phyloP scores from a whole-genome alignment of 1,140 invertebrate species.

The Pseudobourletiella spinata region DNA sequence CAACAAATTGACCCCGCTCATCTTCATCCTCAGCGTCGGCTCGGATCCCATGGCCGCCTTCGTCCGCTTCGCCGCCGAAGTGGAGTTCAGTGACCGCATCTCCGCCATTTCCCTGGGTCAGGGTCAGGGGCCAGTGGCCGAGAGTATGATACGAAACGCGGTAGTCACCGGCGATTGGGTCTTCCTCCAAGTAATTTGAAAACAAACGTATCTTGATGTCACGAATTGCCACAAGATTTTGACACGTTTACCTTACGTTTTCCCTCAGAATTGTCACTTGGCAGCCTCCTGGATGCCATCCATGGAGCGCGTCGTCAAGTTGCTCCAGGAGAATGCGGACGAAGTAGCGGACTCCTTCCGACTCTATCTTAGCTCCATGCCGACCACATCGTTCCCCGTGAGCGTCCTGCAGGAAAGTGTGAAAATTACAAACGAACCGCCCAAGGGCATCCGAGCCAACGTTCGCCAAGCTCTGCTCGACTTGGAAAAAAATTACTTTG shows the following conservation, averaged over 20 bases:
- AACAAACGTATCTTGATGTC: no score
- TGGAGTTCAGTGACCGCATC: conserved; percentile 62
- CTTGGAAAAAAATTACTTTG: conserved; percentile 67
- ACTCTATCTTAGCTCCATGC: conserved; percentile 81
- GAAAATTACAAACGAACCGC: conserved; percentile 87
- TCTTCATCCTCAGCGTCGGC: conserved; percentile 84
- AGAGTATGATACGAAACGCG: conserved; percentile 66
- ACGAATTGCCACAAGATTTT: no score
- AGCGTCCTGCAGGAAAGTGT: conserved; percentile 83
- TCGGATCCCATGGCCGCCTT: conserved; percentile 79
- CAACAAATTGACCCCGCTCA: conserved; percentile 60
- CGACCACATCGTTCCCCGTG: conserved; percentile 71
- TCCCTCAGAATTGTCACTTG: conserved; percentile 46
- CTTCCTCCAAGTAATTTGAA: no score
- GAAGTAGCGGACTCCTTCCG: conserved; percentile 62
- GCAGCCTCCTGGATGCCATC: conserved; percentile 81
- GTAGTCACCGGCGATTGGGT: conserved; percentile 67
- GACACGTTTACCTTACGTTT: no score
- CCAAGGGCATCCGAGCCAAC: conserved; percentile 68
- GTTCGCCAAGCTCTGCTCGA: conserved; percentile 70
- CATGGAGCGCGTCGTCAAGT: conserved; percentile 59
- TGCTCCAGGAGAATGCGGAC: conserved; percentile 53
- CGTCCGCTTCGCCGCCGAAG: conserved; percentile 67
- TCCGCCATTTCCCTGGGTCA: conserved; percentile 81
- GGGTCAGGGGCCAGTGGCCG: conserved; percentile 75